Conservation (phyloP, 1,140 invertebrate species). For the Meloidogyne floridensis region DNA sequence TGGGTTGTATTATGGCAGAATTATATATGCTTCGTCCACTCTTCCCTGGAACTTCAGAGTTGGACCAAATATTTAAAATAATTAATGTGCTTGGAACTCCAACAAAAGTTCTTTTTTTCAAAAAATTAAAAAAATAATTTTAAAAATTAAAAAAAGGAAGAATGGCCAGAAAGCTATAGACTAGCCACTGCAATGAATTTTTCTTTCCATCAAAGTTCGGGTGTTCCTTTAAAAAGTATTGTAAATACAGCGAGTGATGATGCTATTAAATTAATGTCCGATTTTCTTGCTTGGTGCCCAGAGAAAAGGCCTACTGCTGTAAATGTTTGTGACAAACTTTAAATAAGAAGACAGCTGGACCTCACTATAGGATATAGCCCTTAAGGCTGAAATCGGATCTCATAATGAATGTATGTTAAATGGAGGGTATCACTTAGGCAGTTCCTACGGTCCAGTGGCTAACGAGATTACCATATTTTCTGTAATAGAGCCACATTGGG, state of each 20-base stretch:
- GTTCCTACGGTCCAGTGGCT: too few relatives aligned
- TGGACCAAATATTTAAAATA: conserved; percentile 97
- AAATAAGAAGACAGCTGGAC: not conserved
- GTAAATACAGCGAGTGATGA: conserved; percentile 83
- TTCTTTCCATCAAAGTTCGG: conserved; percentile 84
- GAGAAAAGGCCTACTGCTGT: conserved; percentile 84
- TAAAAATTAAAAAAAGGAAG: conserved; percentile 71
- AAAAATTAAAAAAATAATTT: not conserved
- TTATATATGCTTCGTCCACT: conserved; percentile 92
- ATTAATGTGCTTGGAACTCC: conserved; percentile 92
- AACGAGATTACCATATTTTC: too few relatives aligned
- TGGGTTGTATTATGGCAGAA: conserved; percentile 95
- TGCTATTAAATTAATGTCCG: conserved; percentile 81
- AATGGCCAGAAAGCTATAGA: conserved; percentile 89
- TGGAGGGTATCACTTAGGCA: too few relatives aligned
- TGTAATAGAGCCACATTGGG: too few relatives aligned
- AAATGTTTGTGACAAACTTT: conserved; percentile 73
- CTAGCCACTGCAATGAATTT: conserved; percentile 92
- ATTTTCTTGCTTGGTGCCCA: conserved; percentile 89
- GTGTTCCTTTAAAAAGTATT: conserved; percentile 78
- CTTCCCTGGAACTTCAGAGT: conserved; percentile 90
- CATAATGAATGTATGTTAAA: too few relatives aligned
- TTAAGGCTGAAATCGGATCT: too few relatives aligned
- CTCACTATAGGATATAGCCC: too few relatives aligned
- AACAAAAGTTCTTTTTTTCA: conserved; percentile 73